These are phyloP conservation scores for Vombatus ursinus DNA, from an alignment of 2,113 vertebrate genomes.

Conservation along the genomic window DNA sequence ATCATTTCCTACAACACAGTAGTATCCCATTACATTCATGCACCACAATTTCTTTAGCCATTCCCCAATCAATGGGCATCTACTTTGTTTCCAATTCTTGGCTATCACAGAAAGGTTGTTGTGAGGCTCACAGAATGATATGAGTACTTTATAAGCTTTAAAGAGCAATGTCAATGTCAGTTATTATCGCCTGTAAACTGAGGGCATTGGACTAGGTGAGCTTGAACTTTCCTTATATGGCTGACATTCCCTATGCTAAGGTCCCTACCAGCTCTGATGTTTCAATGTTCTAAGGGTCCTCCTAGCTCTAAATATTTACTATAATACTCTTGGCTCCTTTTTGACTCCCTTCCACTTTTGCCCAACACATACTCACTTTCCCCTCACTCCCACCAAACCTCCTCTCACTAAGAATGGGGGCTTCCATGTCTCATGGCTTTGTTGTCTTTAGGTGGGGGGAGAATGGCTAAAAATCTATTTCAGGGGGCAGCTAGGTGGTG, in stretches of 20 bases:
- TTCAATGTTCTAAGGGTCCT: neutral
- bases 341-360: neutral
- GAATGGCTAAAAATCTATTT: neutral
- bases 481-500: neutral
- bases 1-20: neutral
- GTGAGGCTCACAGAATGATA: neutral
- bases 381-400: neutral
- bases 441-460: neutral
- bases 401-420: neutral
- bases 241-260: neutral
- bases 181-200: neutral
- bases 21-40: neutral
- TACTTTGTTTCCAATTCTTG: neutral
- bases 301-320: neutral
- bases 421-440: neutral
- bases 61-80: neutral
- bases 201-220: neutral
- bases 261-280: no score
- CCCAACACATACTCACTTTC: neutral
- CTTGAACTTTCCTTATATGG: neutral
- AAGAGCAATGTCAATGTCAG: neutral
- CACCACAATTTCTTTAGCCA: neutral
- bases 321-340: neutral
- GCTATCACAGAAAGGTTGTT: neutral
- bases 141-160: neutral